Conservation (phyloP, 2,113 vertebrate genomes). For the Prolemur simus region DNA sequence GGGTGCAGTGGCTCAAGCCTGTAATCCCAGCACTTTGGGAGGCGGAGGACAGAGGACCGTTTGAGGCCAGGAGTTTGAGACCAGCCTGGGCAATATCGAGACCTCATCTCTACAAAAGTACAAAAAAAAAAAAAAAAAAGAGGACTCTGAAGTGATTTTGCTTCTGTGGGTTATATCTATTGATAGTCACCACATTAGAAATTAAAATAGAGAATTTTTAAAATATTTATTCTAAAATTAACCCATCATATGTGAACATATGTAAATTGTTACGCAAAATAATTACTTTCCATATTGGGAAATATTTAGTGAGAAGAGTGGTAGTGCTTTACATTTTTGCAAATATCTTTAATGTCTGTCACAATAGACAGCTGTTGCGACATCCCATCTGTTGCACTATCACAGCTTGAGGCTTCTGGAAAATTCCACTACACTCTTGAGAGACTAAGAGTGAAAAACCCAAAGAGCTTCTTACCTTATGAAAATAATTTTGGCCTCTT, state of each 20-base stretch:
- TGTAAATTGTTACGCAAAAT: slow-evolving; percentile 2
- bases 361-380: background rate
- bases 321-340: background rate
- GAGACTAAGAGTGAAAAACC: background rate
- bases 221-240: slow-evolving; percentile 8
- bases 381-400: background rate
- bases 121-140: background rate
- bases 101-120: too few species aligned
- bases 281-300: slow-evolving; percentile 11
- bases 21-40: too few species aligned
- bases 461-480: background rate
- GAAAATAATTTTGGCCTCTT: background rate
- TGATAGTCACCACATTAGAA: background rate
- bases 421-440: background rate
- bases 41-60: too few species aligned
- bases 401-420: background rate
- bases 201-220: background rate
- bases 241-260: background rate
- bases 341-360: background rate
- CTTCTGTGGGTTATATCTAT: background rate
- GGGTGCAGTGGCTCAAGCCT: too few species aligned
- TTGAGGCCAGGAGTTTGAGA: too few species aligned
- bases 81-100: too few species aligned
- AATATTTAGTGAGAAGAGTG: background rate
- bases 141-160: background rate